Base-by-base conservation (phyloP, 2,797 vertebrate species). In the Molossus molossus region DNA sequence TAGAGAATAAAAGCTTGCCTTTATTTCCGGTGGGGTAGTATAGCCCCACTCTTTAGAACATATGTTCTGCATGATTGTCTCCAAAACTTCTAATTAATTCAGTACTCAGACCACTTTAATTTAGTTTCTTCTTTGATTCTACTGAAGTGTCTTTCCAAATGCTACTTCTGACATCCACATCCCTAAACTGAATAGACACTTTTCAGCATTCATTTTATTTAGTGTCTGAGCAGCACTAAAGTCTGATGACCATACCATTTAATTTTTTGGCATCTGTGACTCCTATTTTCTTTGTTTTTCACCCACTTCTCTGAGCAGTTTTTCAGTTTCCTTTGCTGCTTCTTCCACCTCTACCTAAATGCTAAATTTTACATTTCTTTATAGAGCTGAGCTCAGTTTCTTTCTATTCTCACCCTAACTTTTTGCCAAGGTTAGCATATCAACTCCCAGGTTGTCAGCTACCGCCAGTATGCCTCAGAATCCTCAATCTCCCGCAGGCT, bases 81-180 rank as follows among this genome's bases (percentile, higher is more conserved):
- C 12, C 23, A 80, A 8, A 37, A 2, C 20, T 25, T 87, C 7
- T 14, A 10, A 45, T 62, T 50, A 85, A 91, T 58, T 81, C 57
- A 20, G 1, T 17, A 2, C 21, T 89, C 21, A 45, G 60, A 55
- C 14, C 3, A 53, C 27, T 85, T 77, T 55, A 90, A 55, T 69
- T 86, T 86, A 37, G n/a, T 27, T 77, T 87, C 2, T 50, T 29
- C 33, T 6, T 29, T 14, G 18, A 25, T 11, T 58, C 58, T 73
- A 45, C 23, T 55, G 21, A 90, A 58, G 27, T 72, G 25, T 53
- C 48, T 90, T 93, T 58, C 48, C 12, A 65, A 93, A 60, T 15
- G 0, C 45, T 20, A 23, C 45, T 50, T 37, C 9, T 58, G n/a
- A n/a, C 15, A 53, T 90, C 40, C 33, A 6, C 23, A 25, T 50